These are phyloP conservation scores for Colinus virginianus DNA, from an alignment of 2,113 vertebrate species.

Conservation along the genomic window DNA sequence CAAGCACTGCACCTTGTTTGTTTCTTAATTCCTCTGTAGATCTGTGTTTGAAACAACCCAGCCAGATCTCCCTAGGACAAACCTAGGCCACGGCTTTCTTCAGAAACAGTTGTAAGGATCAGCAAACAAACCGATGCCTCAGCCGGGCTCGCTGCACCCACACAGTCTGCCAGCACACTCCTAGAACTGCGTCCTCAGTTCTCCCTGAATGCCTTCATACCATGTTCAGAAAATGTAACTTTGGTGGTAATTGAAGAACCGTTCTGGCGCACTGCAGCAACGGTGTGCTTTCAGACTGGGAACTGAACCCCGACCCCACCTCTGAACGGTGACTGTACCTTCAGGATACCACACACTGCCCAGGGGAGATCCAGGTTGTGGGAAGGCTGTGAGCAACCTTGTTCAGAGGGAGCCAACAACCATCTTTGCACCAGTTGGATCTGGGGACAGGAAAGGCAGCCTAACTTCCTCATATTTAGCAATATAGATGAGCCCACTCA, in stretches of 20 bases:
- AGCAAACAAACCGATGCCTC: fast-evolving
- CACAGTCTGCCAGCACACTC: not conserved
- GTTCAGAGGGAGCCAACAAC: not conserved
- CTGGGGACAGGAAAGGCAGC: not conserved
- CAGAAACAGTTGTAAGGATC: not conserved
- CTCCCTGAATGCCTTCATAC: not conserved
- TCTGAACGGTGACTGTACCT: not conserved
- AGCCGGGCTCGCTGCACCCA: not conserved
- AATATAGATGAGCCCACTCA: not conserved
- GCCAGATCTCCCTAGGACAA: not conserved
- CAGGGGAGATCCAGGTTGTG: fast-evolving
- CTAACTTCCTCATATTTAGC: not conserved
- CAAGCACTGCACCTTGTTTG: not conserved
- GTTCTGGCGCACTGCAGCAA: not conserved
- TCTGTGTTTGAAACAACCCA: not conserved
- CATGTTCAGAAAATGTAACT: not conserved
- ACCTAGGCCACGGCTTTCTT: not conserved
- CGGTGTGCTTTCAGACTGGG: not conserved
- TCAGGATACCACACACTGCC: not conserved
- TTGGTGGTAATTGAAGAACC: not conserved
- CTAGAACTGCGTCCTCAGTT: not conserved
- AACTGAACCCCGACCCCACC: not conserved
- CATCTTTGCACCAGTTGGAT: not conserved
- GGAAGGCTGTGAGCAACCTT: not conserved
- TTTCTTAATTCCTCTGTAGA: not conserved